phyloP scores from a whole-genome alignment of 2,113 vertebrate species.

The Gallinago undulata region DNA sequence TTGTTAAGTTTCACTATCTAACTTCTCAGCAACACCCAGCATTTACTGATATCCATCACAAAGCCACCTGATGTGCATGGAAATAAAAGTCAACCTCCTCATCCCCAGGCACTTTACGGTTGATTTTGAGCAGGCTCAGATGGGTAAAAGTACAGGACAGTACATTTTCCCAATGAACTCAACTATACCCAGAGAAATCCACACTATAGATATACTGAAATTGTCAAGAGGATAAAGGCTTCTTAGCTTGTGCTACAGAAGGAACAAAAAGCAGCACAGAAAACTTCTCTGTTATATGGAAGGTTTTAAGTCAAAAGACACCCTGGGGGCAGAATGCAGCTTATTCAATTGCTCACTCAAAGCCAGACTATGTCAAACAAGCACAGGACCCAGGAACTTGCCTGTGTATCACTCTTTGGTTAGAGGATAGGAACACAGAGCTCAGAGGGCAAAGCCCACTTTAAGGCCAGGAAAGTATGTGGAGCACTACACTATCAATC shows the following conservation, averaged over 20 bases:
- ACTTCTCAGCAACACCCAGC: background rate
- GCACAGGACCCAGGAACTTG: background rate
- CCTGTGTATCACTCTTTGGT: background rate
- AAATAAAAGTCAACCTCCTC: background rate
- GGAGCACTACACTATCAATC: background rate
- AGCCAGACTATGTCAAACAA: background rate
- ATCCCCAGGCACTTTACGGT: background rate
- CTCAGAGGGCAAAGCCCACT: background rate
- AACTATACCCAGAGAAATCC: background rate
- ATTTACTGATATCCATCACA: background rate
- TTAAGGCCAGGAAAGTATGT: background rate
- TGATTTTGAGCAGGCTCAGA: background rate
- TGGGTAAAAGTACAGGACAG: background rate
- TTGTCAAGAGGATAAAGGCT: background rate
- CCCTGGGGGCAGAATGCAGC: background rate
- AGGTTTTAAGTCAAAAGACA: background rate
- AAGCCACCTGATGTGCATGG: background rate
- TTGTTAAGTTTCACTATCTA: background rate
- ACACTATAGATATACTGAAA: background rate
- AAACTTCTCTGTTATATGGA: background rate
- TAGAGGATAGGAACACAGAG: background rate
- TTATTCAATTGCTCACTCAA: background rate
- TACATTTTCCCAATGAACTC: background rate
- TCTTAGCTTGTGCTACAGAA: background rate
- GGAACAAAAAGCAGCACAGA: background rate